These are phyloP conservation scores for Crematogaster levior DNA, from an alignment of 2,888 invertebrate species.

Conservation along the genomic window DNA sequence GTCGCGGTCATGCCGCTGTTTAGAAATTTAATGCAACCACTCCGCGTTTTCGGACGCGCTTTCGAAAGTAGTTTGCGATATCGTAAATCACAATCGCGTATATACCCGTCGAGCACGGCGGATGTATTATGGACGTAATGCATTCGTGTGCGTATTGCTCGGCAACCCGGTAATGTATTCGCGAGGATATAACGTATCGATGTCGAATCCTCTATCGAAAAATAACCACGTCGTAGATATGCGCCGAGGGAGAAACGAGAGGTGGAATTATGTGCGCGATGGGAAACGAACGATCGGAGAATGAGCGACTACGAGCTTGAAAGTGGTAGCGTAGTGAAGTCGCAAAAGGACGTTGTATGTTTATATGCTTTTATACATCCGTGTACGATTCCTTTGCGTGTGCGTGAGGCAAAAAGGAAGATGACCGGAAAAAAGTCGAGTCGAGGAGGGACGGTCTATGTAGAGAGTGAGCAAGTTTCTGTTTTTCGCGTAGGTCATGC, in stretches of 20 bases:
- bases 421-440: constrained; percentile 24
- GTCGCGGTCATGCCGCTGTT: constrained; percentile 60
- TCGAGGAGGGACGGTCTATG: constrained; percentile 35
- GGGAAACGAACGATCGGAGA: constrained; percentile 56
- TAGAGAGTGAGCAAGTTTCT: constrained; percentile 16
- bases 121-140: constrained; percentile 61
- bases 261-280: constrained; percentile 28
- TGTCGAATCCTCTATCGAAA: constrained; percentile 67
- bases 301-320: constrained; percentile 30
- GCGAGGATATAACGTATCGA: constrained; percentile 71
- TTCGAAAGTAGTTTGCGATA: constrained; percentile 75
- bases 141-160: constrained; percentile 66
- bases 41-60: constrained; percentile 60
- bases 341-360: constrained; percentile 38
- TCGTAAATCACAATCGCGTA: constrained; percentile 76
- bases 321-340: constrained; percentile 33
- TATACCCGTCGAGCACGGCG: constrained; percentile 45
- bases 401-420: constrained; percentile 34
- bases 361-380: constrained; percentile 7
- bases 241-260: constrained; percentile 11
- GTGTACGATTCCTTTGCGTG: not conserved
- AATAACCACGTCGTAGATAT: constrained; percentile 70
- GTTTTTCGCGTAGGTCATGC: constrained; percentile 7
- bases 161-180: constrained; percentile 69
- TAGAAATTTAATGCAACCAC: constrained; percentile 75